These are phyloP conservation scores for Apodemia zela DNA, from an alignment of 2,888 invertebrate species.

Conservation along the genomic window DNA sequence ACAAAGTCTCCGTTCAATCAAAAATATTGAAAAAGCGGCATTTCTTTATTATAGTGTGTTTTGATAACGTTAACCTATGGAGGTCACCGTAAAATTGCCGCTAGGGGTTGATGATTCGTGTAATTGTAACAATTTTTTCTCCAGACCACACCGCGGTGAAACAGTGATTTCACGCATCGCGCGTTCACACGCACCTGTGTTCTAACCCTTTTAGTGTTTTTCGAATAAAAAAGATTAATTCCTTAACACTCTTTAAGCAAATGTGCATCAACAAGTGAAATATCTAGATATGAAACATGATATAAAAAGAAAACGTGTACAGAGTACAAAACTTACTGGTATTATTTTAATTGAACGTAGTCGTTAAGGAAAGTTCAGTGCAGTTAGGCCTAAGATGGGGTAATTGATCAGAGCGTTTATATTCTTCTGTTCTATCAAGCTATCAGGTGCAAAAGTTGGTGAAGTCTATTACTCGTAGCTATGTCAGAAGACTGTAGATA, in stretches of 20 bases:
- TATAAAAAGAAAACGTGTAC: too few species aligned
- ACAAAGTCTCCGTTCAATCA: not conserved
- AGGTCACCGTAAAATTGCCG: slow-evolving; percentile 64
- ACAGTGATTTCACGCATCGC: slow-evolving; percentile 73
- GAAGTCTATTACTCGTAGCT: too few species aligned
- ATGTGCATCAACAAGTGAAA: not conserved
- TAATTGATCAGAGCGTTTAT: too few species aligned
- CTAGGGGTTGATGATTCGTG: slow-evolving; percentile 70
- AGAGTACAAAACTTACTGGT: too few species aligned
- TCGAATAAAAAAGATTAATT: not conserved
- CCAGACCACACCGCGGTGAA: slow-evolving; percentile 75
- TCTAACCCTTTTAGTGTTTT: not conserved
- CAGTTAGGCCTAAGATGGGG: too few species aligned
- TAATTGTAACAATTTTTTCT: slow-evolving; percentile 66
- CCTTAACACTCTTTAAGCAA: not conserved
- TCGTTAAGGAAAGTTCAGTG: too few species aligned
- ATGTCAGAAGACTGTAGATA: too few species aligned
- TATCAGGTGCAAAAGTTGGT: too few species aligned
- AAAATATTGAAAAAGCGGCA: slow-evolving; percentile 1
- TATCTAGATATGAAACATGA: not conserved
- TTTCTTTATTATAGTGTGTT: not conserved
- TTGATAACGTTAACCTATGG: slow-evolving; percentile 39
- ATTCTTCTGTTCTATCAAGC: too few species aligned
- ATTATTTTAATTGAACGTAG: too few species aligned
- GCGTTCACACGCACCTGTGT: slow-evolving; percentile 63